Evolutionary conservation across 2,888 invertebrate species (phyloP).

Genomic region (Lomographa bimaculata): DNA sequence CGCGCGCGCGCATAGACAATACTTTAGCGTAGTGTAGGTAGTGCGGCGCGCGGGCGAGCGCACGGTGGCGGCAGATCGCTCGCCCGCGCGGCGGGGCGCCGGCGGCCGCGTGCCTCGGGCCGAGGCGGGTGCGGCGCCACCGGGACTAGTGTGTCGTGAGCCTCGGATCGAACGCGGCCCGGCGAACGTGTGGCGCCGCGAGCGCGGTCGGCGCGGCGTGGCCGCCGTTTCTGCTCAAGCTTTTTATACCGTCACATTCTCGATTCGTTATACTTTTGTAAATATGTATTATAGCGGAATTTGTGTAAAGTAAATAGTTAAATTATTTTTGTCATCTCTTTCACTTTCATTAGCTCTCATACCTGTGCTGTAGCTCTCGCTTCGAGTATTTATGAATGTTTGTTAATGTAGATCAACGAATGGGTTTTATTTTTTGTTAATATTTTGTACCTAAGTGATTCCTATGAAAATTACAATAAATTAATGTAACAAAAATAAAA

Average conservation of each 20-base stretch:
- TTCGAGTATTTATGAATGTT: conserved; percentile 31
- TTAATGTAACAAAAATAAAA: conserved; percentile 26
- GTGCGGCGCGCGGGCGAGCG: conserved; percentile 19
- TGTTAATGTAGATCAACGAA: conserved; percentile 27
- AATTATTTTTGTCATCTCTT: conserved; percentile 53
- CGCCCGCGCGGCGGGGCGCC: conserved; percentile 10
- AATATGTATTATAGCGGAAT: conserved; percentile 83
- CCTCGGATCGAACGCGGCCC: neutral
- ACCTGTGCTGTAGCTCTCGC: conserved; percentile 15
- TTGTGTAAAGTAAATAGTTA: conserved; percentile 78
- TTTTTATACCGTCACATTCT: conserved; percentile 76
- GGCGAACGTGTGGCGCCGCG: conserved; percentile 7
- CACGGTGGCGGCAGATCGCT: conserved; percentile 20
- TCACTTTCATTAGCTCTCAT: conserved; percentile 32
- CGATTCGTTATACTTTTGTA: conserved; percentile 81
- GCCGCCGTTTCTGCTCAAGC: conserved; percentile 48
- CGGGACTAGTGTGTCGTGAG: no score
- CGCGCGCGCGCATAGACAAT: conserved; percentile 56
- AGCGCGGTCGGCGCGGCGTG: conserved; percentile 13
- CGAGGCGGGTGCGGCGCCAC: neutral
- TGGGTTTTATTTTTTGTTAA: conserved; percentile 32
- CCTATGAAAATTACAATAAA: conserved; percentile 35
- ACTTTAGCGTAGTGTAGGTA: conserved; percentile 52
- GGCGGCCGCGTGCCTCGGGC: conserved; percentile 1
- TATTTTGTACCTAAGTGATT: conserved; percentile 33